Evolutionary conservation across 2,113 vertebrate species (phyloP).

Genomic region (Brachionichthys hirsutus): DNA sequence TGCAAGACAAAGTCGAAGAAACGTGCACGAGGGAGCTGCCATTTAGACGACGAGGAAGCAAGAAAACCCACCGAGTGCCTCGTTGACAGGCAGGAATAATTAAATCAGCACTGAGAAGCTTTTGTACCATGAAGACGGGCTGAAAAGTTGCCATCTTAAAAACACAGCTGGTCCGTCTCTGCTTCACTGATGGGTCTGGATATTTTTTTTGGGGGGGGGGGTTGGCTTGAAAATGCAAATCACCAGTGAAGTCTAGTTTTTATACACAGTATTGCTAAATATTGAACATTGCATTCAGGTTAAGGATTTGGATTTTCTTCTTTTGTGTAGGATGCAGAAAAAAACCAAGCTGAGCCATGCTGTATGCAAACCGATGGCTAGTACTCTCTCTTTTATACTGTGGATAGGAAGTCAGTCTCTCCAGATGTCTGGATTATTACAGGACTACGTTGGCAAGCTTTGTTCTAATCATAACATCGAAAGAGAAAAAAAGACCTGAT

Average conservation of each 20-base stretch:
- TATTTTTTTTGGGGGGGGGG: too few species aligned
- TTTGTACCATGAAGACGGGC: slow-evolving; percentile 33
- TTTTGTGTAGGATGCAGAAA: slow-evolving; percentile 44
- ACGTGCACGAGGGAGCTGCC: slow-evolving; percentile 66
- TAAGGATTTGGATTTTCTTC: slow-evolving; percentile 47
- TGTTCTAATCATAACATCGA: slow-evolving; percentile 67
- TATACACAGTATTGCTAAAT: slow-evolving; percentile 75
- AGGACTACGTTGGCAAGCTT: slow-evolving; percentile 72
- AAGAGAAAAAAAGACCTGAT: slow-evolving; percentile 65
- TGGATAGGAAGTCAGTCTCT: slow-evolving; percentile 57
- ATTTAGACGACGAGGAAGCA: slow-evolving; percentile 50
- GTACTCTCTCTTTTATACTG: slow-evolving; percentile 34
- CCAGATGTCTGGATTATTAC: slow-evolving; percentile 64
- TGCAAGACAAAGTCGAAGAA: slow-evolving; percentile 55
- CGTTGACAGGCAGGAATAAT: slow-evolving; percentile 30
- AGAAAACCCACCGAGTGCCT: slow-evolving; percentile 16
- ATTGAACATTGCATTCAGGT: slow-evolving; percentile 62
- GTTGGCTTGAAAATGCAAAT: neutral
- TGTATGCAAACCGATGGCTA: slow-evolving; percentile 58
- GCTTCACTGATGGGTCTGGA: slow-evolving; percentile 16
- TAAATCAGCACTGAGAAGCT: slow-evolving; percentile 39
- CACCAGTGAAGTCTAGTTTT: slow-evolving; percentile 38
- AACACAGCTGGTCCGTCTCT: slow-evolving; percentile 46
- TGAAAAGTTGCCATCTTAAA: slow-evolving; percentile 52
- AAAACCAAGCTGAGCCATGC: slow-evolving; percentile 63